phyloP scores from a whole-genome alignment of 2,113 vertebrate genomes.

The Chloropsis cyanopogon region DNA sequence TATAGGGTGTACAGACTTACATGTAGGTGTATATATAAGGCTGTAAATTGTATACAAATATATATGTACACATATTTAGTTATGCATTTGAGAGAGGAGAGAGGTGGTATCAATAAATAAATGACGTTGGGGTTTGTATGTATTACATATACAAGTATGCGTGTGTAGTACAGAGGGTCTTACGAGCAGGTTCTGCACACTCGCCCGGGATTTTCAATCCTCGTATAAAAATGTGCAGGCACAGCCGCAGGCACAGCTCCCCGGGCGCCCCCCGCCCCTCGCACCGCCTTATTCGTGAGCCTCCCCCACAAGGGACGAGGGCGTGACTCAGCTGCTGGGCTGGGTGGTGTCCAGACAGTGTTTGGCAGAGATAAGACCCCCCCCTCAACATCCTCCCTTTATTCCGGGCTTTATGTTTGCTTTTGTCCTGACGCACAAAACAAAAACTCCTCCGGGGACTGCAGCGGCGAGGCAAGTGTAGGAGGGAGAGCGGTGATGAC shows the following conservation, averaged over 20 bases:
- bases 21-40: not conserved
- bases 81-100: not conserved
- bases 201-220: accelerated
- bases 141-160: not conserved
- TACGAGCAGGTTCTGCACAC: accelerated
- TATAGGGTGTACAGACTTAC: not conserved
- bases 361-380: slow-evolving; percentile 44
- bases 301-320: not conserved
- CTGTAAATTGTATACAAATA: not conserved
- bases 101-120: not conserved
- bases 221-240: accelerated
- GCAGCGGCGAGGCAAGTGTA: not conserved
- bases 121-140: not conserved
- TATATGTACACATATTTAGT: accelerated
- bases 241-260: accelerated
- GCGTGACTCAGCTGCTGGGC: slow-evolving; percentile 54
- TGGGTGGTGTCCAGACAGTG: slow-evolving; percentile 34
- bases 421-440: not conserved
- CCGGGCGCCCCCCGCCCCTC: not conserved
- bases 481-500: slow-evolving; percentile 18
- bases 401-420: slow-evolving; percentile 53
- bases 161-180: not conserved
- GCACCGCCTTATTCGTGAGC: accelerated
- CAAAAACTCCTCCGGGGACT: not conserved
- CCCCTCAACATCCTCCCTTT: slow-evolving; percentile 41